These are phyloP conservation scores for Meloidogyne hapla DNA, from an alignment of 1,140 invertebrate species.

Conservation along the genomic window DNA sequence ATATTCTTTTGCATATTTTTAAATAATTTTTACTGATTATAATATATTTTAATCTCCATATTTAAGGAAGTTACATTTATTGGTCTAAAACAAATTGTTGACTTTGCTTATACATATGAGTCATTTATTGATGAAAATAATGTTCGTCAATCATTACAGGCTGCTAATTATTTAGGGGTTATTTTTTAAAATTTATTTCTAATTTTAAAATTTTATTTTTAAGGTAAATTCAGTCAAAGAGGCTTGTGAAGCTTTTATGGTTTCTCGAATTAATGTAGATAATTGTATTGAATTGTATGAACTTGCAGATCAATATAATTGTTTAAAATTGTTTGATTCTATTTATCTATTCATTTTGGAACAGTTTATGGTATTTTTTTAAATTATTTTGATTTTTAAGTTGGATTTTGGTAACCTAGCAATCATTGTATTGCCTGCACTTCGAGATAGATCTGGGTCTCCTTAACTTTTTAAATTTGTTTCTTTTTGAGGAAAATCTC, in stretches of 20 bases:
- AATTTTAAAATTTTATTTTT: not conserved
- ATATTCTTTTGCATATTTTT: too few species aligned
- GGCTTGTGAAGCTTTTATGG: conserved; percentile 24
- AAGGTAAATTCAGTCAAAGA: conserved; percentile 30
- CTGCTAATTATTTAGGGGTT: conserved; percentile 31
- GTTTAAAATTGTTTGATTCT: conserved; percentile 3
- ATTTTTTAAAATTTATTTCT: not conserved
- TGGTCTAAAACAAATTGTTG: conserved; percentile 23
- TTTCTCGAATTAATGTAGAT: conserved; percentile 11
- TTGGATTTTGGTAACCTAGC: not conserved
- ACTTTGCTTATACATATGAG: conserved; percentile 30
- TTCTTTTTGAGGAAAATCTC: too few species aligned
- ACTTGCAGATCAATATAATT: conserved; percentile 25
- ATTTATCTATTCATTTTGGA: conserved; percentile 19
- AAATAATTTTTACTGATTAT: too few species aligned
- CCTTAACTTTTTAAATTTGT: too few species aligned
- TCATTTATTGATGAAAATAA: conserved; percentile 11
- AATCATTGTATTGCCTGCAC: too few species aligned
- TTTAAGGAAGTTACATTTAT: conserved; percentile 20
- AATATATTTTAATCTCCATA: too few species aligned
- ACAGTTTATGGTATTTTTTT: conserved; percentile 17
- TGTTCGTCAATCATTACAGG: conserved; percentile 15
- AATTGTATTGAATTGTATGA: conserved; percentile 20
- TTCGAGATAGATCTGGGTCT: too few species aligned
- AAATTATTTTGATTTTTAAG: not conserved